Conservation (phyloP, 2,113 vertebrate genomes). For the Rallus limicola region DNA sequence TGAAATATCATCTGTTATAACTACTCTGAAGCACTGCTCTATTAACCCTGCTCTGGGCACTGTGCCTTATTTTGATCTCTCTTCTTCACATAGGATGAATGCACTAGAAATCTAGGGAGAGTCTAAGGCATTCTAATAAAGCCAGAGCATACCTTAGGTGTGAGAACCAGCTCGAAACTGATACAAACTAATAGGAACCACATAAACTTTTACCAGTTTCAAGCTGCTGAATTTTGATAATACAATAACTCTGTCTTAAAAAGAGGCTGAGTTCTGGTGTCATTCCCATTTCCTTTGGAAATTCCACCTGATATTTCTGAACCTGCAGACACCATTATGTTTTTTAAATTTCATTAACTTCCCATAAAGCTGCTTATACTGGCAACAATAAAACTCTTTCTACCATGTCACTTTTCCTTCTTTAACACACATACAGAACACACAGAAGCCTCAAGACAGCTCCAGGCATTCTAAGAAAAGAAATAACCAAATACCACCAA, state of each 20-base stretch:
- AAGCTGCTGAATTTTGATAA: neutral
- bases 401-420: slow-evolving; percentile 33
- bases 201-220: neutral
- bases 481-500: slow-evolving; percentile 79
- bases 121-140: neutral
- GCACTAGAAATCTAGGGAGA: neutral
- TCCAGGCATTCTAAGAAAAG: slow-evolving; percentile 70
- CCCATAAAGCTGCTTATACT: slow-evolving; percentile 48
- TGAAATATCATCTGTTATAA: neutral
- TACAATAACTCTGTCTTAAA: neutral
- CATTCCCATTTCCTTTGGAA: slow-evolving; percentile 18
- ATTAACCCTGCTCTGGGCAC: neutral
- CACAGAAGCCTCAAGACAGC: slow-evolving; percentile 60
- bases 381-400: slow-evolving; percentile 54
- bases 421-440: slow-evolving; percentile 33
- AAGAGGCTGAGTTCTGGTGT: neutral
- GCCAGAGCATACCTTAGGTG: neutral
- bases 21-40: neutral
- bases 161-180: neutral
- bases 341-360: slow-evolving; percentile 66
- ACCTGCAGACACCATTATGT: slow-evolving; percentile 44
- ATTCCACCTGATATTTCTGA: slow-evolving; percentile 41
- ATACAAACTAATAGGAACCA: neutral
- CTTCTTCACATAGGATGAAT: neutral
- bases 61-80: neutral